Evolutionary conservation across 1,140 invertebrate species (phyloP).

Genomic region (Saxidomus purpurata): DNA sequence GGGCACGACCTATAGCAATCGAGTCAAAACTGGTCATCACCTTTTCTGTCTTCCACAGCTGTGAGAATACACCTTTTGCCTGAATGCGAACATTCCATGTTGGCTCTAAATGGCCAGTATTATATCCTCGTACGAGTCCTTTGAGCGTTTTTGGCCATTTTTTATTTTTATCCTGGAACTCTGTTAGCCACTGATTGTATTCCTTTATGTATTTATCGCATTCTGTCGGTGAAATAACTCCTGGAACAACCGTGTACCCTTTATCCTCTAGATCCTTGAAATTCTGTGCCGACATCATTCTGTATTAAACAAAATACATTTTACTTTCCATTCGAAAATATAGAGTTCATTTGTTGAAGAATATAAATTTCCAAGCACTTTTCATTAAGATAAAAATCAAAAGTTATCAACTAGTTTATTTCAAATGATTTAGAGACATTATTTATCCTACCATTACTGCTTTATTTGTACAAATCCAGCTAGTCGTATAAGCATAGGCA

Average conservation of each 20-base stretch:
- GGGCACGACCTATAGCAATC: slow-evolving; percentile 59
- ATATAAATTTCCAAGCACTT: too few species aligned
- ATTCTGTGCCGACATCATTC: too few species aligned
- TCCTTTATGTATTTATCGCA: slow-evolving; percentile 51
- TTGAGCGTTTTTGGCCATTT: neutral
- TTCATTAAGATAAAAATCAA: too few species aligned
- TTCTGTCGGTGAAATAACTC: slow-evolving; percentile 40
- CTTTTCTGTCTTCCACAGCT: slow-evolving; percentile 66
- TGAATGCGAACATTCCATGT: slow-evolving; percentile 61
- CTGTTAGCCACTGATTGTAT: slow-evolving; percentile 52
- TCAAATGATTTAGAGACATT: too few species aligned
- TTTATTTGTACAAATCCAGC: too few species aligned
- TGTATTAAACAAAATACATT: too few species aligned
- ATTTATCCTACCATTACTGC: too few species aligned
- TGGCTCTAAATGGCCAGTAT: slow-evolving; percentile 57
- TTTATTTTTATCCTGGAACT: slow-evolving; percentile 12
- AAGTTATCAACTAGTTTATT: too few species aligned
- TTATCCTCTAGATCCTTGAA: slow-evolving; percentile 41
- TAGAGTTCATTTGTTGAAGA: too few species aligned
- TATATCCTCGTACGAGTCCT: slow-evolving; percentile 22
- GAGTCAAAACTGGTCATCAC: slow-evolving; percentile 62
- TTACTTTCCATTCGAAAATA: too few species aligned
- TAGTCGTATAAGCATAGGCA: too few species aligned
- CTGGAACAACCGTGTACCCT: slow-evolving; percentile 56
- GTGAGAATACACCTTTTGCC: slow-evolving; percentile 48